phyloP scores from a whole-genome alignment of 2,888 invertebrate species.

The Cryptosula pallasiana region DNA sequence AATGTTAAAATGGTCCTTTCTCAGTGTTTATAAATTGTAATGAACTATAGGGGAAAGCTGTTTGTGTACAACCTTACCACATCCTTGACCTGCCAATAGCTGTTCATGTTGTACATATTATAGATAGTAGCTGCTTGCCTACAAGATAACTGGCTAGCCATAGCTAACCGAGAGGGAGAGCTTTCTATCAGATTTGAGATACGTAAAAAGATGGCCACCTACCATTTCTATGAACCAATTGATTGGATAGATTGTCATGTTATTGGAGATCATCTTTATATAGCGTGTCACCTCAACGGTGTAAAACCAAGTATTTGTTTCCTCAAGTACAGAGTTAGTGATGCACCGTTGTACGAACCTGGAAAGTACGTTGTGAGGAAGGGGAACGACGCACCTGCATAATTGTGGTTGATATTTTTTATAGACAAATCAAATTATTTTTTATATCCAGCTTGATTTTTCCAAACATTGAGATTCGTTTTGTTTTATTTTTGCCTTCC shows the following conservation, averaged over 20 bases:
- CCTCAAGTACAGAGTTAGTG: slow-evolving; percentile 13
- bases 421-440: too few relatives aligned
- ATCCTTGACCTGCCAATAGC: too few relatives aligned
- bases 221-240: slow-evolving; percentile 2
- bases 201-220: slow-evolving; percentile 5
- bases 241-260: slow-evolving; percentile 21
- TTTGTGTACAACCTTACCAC: too few relatives aligned
- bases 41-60: too few relatives aligned
- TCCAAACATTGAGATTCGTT: too few relatives aligned
- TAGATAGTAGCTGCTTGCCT: slow-evolving; percentile 17
- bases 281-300: slow-evolving; percentile 14
- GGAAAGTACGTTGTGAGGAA: not conserved
- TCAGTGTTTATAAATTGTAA: too few relatives aligned
- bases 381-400: too few relatives aligned
- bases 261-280: slow-evolving; percentile 4
- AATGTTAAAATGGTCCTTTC: too few relatives aligned
- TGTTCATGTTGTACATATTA: too few relatives aligned
- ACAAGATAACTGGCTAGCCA: slow-evolving; percentile 19
- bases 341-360: not conserved
- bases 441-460: too few relatives aligned
- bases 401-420: too few relatives aligned
- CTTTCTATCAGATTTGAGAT: slow-evolving; percentile 2
- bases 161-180: slow-evolving; percentile 3
- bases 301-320: slow-evolving; percentile 17
- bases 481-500: too few relatives aligned